Percentiles rank a stretch among this genome's conserved stretches.
Evolutionary conservation across 2,113 vertebrate genomes (phyloP).

Genomic region (Nyctereutes procyonoides): DNA sequence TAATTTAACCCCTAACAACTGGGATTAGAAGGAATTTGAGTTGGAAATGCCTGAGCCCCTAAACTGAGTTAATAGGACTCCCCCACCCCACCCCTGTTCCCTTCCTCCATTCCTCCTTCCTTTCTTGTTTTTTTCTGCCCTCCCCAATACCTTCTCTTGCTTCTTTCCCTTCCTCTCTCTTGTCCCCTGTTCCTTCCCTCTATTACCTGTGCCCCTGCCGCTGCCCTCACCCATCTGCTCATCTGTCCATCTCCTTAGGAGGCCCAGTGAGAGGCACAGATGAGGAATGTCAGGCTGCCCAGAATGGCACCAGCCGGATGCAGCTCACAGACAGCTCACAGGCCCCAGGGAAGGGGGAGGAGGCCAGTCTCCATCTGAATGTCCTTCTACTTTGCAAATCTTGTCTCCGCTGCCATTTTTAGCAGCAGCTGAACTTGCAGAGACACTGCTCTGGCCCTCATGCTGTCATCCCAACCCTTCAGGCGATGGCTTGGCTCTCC

Average conservation of each 20-base stretch:
- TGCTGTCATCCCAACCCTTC: not conserved
- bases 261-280: not conserved
- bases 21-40: not conserved
- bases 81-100: not conserved
- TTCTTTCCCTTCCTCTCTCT: not conserved
- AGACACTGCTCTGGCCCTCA: constrained; percentile 24
- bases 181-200: not conserved
- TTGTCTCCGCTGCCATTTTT: constrained; percentile 42
- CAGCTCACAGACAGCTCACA: not conserved
- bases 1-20: not conserved
- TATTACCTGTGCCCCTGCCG: not conserved
- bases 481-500: not conserved
- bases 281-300: not conserved
- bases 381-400: constrained; percentile 39
- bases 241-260: constrained; percentile 11
- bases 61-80: not conserved
- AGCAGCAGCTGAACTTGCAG: constrained; percentile 48
- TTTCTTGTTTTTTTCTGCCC: not conserved
- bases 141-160: too few relatives aligned
- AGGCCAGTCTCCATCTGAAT: not conserved
- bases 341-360: not conserved
- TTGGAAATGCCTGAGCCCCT: not conserved
- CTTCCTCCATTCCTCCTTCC: not conserved
- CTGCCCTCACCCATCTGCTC: not conserved
- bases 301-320: not conserved